These are phyloP conservation scores for Coturnix japonica DNA, from an alignment of 2,113 vertebrate species.

Conservation along the genomic window DNA sequence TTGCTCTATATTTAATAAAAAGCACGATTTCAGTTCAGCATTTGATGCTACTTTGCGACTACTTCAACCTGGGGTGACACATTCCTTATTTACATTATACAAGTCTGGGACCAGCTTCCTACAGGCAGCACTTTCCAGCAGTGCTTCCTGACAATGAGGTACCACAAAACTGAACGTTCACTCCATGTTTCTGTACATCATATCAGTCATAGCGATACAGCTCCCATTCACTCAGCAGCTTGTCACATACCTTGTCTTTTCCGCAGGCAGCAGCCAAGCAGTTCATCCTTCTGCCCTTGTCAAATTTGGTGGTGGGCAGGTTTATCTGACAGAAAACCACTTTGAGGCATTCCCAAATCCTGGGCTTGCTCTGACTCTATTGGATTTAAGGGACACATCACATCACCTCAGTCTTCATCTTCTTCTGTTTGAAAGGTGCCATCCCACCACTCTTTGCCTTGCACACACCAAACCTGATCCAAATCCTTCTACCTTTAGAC, in stretches of 20 bases:
- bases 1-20: background rate
- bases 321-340: background rate
- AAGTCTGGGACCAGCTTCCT: background rate
- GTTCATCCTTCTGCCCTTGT: background rate
- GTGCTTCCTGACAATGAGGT: background rate
- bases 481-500: background rate
- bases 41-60: background rate
- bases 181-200: rapidly evolving
- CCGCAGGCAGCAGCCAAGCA: background rate
- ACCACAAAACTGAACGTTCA: background rate
- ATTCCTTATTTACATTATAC: too few relatives aligned
- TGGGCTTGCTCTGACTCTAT: background rate
- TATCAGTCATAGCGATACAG: rapidly evolving
- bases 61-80: background rate
- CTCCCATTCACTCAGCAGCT: background rate
- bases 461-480: background rate
- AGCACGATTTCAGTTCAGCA: background rate
- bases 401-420: background rate
- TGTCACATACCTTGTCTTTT: background rate
- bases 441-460: background rate
- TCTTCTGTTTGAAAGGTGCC: background rate
- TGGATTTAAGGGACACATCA: background rate
- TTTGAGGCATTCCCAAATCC: background rate
- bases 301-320: background rate
- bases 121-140: background rate